Evolutionary conservation across 2,797 vertebrate genomes (phyloP).

Genomic region (Columba guinea): DNA sequence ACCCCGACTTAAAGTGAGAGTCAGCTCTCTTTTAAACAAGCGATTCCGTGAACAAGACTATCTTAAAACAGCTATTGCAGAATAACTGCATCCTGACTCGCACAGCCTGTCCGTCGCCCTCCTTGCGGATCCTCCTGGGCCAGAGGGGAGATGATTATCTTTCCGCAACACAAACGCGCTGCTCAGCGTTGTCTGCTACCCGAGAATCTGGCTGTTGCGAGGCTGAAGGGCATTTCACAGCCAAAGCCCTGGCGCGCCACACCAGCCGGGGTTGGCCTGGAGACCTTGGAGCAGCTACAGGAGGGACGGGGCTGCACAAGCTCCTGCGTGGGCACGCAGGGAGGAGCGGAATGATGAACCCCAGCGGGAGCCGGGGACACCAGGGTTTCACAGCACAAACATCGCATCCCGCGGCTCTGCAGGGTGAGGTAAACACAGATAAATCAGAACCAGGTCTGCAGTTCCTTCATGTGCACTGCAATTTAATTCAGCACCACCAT

Average conservation of each 20-base stretch:
- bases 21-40: neutral
- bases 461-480: neutral
- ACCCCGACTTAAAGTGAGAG: neutral
- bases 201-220: neutral
- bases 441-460: neutral
- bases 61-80: neutral
- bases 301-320: too few species aligned
- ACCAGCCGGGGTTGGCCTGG: neutral
- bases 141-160: accelerated
- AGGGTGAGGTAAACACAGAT: neutral
- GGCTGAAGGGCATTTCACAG: neutral
- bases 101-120: accelerated
- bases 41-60: neutral
- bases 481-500: neutral
- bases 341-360: too few species aligned
- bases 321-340: too few species aligned
- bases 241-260: too few species aligned
- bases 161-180: accelerated
- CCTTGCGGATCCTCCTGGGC: accelerated
- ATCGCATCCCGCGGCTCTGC: neutral
- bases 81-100: neutral
- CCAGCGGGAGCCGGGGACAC: neutral
- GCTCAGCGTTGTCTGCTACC: accelerated
- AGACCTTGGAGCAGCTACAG: neutral
- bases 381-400: neutral